These are phyloP conservation scores for Aricia agestis DNA, from an alignment of 1,140 invertebrate species.

Conservation along the genomic window DNA sequence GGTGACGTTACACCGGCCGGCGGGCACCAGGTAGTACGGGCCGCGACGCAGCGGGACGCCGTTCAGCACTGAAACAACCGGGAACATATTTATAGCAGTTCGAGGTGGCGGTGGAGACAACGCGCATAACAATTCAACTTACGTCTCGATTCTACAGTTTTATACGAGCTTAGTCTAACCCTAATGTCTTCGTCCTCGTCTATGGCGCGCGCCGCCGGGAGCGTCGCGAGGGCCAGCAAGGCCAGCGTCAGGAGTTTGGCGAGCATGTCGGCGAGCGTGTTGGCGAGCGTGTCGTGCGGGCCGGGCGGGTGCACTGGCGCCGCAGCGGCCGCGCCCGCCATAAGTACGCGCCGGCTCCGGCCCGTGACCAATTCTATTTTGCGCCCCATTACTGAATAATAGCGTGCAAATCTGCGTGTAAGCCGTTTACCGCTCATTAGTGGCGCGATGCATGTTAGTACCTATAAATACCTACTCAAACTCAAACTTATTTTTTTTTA, in stretches of 20 bases:
- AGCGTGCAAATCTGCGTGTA: neutral
- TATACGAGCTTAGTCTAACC: neutral
- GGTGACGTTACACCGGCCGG: too few species aligned
- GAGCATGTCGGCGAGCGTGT: neutral
- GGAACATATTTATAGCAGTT: too few species aligned
- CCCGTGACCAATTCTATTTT: neutral
- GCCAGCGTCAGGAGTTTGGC: neutral
- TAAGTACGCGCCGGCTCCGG: neutral
- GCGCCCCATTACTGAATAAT: neutral
- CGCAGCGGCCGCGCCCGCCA: neutral
- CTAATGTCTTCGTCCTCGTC: neutral
- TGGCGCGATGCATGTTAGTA: too few species aligned
- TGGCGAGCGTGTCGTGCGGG: neutral
- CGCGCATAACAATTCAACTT: neutral
- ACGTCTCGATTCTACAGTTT: neutral
- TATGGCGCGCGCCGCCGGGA: too few species aligned
- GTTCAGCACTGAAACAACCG: too few species aligned
- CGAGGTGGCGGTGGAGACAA: too few species aligned
- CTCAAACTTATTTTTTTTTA: too few species aligned
- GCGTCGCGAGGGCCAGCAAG: neutral
- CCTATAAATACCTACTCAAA: too few species aligned
- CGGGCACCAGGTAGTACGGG: too few species aligned
- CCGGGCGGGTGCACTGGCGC: neutral
- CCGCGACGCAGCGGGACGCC: too few species aligned
- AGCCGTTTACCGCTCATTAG: too few species aligned